Conservation (phyloP, 2,888 invertebrate species). For the Dicyrtomina minuta region DNA sequence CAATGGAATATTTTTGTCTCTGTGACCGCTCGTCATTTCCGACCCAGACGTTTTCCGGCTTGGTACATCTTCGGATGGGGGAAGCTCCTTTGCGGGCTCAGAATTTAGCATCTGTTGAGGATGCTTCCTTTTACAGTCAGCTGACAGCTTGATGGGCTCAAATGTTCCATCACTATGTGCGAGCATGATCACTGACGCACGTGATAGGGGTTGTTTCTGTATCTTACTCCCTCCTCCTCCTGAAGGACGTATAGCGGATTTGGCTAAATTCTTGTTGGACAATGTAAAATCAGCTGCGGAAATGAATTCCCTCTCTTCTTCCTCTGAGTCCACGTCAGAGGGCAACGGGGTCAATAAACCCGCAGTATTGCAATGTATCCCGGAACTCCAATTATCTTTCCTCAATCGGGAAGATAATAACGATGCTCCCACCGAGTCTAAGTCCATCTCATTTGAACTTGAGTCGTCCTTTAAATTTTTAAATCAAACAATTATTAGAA, state of each 20-base stretch:
- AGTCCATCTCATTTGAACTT: slow-evolving; percentile 46
- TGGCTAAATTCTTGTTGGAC: too few species aligned
- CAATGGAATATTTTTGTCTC: slow-evolving; percentile 54
- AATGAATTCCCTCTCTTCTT: slow-evolving; percentile 23
- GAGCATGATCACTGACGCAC: slow-evolving; percentile 80
- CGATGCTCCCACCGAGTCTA: slow-evolving; percentile 58
- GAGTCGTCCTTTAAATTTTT: slow-evolving; percentile 34
- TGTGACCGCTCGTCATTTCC: slow-evolving; percentile 53
- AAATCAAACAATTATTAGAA: not conserved
- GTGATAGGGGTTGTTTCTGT: slow-evolving; percentile 47
- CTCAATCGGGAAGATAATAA: slow-evolving; percentile 55
- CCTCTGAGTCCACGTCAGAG: slow-evolving; percentile 55
- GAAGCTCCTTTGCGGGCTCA: slow-evolving; percentile 46
- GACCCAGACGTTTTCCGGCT: slow-evolving; percentile 53
- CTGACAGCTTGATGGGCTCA: slow-evolving; percentile 53
- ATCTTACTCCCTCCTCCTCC: slow-evolving; percentile 20
- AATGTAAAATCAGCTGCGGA: too few species aligned
- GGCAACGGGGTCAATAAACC: slow-evolving; percentile 75
- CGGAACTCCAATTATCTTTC: slow-evolving; percentile 24
- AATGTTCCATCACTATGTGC: slow-evolving; percentile 79
- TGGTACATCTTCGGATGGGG: slow-evolving; percentile 49
- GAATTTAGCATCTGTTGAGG: slow-evolving; percentile 7
- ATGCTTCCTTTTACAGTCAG: slow-evolving; percentile 16
- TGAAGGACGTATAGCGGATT: not conserved
- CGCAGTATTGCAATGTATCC: slow-evolving; percentile 55